Evolutionary conservation across 2,888 invertebrate species (phyloP).

Genomic region (Clostera curtula): DNA sequence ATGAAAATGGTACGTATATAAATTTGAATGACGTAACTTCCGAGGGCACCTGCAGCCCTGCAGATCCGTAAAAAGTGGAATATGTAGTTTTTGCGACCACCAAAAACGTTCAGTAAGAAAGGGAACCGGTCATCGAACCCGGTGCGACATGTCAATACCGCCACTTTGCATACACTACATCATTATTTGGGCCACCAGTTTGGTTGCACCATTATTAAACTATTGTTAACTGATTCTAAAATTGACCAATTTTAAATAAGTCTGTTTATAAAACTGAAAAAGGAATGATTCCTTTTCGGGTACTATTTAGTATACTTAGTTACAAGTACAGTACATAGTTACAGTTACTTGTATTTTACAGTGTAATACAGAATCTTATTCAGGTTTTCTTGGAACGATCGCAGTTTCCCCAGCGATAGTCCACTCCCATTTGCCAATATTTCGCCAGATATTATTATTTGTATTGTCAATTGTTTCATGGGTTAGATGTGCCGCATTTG

Average conservation of each 20-base stretch:
- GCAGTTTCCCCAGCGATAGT: too few relatives aligned
- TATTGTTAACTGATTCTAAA: slow-evolving; percentile 3
- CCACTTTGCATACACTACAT: slow-evolving; percentile 64
- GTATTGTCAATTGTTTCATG: too few relatives aligned
- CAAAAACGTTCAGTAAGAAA: slow-evolving; percentile 45
- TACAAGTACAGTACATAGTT: too few relatives aligned
- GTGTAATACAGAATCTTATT: too few relatives aligned
- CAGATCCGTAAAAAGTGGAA: slow-evolving; percentile 18
- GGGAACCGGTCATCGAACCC: slow-evolving; percentile 60
- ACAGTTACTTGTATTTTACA: too few relatives aligned
- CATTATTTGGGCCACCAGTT: slow-evolving; percentile 44
- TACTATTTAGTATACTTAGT: too few relatives aligned
- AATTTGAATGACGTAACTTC: slow-evolving; percentile 17
- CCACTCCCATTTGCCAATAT: too few relatives aligned
- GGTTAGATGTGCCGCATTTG: too few relatives aligned
- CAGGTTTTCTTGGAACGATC: too few relatives aligned
- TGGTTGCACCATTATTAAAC: slow-evolving; percentile 10
- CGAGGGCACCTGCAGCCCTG: slow-evolving; percentile 21
- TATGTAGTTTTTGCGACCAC: slow-evolving; percentile 28
- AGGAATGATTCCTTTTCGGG: too few relatives aligned
- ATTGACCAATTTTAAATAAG: neutral
- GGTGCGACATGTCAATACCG: slow-evolving; percentile 59
- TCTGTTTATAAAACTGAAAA: too few relatives aligned
- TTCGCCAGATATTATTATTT: too few relatives aligned
- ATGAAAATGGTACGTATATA: slow-evolving; percentile 1